These are phyloP conservation scores for Clarias laeviceps DNA, from an alignment of 2,797 vertebrate genomes.

Conservation along the genomic window DNA sequence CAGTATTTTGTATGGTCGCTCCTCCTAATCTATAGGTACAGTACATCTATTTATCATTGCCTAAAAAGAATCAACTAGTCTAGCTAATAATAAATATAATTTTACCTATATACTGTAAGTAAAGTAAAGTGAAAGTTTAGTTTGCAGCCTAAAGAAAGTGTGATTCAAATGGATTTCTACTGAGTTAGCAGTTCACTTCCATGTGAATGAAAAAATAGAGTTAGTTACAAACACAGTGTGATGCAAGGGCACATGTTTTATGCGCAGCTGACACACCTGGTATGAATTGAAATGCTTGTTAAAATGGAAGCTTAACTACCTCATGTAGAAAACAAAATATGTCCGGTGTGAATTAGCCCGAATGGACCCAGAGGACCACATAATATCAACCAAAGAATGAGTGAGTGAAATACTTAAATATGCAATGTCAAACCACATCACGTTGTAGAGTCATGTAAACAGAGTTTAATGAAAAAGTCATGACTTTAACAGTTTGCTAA, in stretches of 20 bases:
- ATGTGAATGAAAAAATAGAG: not conserved
- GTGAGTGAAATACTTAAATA: not conserved
- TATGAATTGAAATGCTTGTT: not conserved
- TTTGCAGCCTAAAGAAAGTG: not conserved
- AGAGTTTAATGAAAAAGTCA: not conserved
- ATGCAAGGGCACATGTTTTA: not conserved
- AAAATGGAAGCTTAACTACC: not conserved
- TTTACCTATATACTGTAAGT: constrained; percentile 1
- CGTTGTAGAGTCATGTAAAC: not conserved
- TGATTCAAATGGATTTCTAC: not conserved
- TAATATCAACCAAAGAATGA: not conserved
- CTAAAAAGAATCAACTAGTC: not conserved
- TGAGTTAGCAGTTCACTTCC: not conserved
- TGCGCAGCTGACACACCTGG: not conserved
- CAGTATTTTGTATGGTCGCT: constrained; percentile 5
- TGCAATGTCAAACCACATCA: not conserved
- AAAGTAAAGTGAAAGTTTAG: not conserved
- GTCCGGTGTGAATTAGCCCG: not conserved
- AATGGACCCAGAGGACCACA: not conserved
- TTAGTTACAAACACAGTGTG: not conserved
- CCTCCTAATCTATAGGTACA: not conserved
- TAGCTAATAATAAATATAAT: not conserved
- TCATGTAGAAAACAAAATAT: not conserved
- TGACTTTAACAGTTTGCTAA: not conserved
- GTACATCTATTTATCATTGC: not conserved